These are phyloP conservation scores for Entosphenus tridentatus DNA, from an alignment of 2,113 vertebrate species.

Conservation along the genomic window DNA sequence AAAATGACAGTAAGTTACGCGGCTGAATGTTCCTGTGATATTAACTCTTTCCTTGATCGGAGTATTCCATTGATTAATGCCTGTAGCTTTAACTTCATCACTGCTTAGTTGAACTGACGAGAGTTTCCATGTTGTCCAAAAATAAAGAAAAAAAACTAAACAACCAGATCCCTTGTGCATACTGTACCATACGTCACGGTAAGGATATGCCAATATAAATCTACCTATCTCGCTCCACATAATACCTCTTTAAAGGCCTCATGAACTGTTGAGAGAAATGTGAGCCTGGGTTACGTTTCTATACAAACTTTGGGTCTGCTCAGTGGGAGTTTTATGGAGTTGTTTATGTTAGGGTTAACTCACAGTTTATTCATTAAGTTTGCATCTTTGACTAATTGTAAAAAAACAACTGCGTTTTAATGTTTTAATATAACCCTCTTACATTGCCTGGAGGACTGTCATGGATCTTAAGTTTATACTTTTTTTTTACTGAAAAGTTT, in stretches of 20 bases:
- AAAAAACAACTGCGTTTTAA: background rate
- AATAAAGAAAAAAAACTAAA: background rate
- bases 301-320: background rate
- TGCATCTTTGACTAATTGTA: constrained; percentile 1
- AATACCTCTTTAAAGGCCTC: constrained; percentile 4
- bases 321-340: background rate
- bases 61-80: background rate
- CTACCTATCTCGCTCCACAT: constrained; percentile 3
- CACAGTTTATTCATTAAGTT: background rate
- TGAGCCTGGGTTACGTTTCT: background rate
- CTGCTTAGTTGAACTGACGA: constrained; percentile 4
- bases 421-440: background rate
- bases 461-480: background rate
- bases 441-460: background rate
- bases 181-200: background rate
- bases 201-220: constrained; percentile 1
- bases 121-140: background rate
- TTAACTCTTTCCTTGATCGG: constrained; percentile 4
- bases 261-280: constrained; percentile 1
- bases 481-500: background rate
- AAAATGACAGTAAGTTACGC: background rate
- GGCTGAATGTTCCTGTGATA: constrained; percentile 5
- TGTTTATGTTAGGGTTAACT: background rate
- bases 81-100: constrained; percentile 1
- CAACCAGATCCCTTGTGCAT: background rate